Percentiles rank a stretch among this genome's conserved stretches.
Evolutionary conservation across 2,888 invertebrate genomes (phyloP).

Genomic region (Therioaphis trifolii): DNA sequence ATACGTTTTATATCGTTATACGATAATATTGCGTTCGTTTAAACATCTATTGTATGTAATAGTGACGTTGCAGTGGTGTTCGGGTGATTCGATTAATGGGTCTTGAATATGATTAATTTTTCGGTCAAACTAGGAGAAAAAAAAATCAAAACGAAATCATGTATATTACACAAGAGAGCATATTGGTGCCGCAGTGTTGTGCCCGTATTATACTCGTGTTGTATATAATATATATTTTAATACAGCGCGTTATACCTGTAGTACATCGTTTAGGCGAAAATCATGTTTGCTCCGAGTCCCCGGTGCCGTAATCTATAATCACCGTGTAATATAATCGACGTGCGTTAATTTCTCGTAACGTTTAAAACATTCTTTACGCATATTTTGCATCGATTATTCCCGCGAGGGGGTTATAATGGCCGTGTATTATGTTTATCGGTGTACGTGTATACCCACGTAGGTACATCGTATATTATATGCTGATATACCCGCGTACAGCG

Average conservation of each 20-base stretch:
- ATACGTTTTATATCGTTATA: neutral
- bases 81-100: slow-evolving; percentile 18
- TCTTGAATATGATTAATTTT: slow-evolving; percentile 21
- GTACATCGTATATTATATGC: neutral
- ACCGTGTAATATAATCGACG: slow-evolving; percentile 36
- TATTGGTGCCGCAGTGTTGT: neutral
- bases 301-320: slow-evolving; percentile 32
- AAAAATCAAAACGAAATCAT: neutral
- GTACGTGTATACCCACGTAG: neutral
- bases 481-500: neutral
- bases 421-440: neutral
- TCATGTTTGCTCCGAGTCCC: slow-evolving; percentile 1
- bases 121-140: neutral
- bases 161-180: neutral
- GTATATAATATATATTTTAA: neutral
- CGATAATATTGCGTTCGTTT: too few species aligned
- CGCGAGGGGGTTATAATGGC: neutral
- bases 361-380: slow-evolving; percentile 44
- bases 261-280: neutral
- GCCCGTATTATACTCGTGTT: neutral
- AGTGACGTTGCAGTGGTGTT: neutral
- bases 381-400: slow-evolving; percentile 7
- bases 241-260: neutral
- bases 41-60: too few species aligned
- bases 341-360: slow-evolving; percentile 9